A percentile compares a stretch with the other conserved stretches of the same genome.
Evolutionary conservation across 23 tunicate species (phyloP).

Genomic region (Ascidia mentula): DNA sequence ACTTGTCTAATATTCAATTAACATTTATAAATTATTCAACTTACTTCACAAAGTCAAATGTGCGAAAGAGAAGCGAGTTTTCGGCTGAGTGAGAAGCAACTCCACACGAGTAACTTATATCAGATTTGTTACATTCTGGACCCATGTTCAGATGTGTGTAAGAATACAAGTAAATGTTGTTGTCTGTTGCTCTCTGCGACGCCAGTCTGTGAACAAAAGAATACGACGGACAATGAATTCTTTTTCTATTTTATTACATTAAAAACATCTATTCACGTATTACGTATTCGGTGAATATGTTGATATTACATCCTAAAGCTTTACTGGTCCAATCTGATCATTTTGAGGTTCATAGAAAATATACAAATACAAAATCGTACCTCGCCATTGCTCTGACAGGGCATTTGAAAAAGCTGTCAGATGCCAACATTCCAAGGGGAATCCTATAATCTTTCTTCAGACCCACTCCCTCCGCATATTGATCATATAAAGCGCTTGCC

Average conservation of each 20-base stretch:
- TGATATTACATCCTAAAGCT: no score
- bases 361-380: conserved; percentile 15
- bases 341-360: no score
- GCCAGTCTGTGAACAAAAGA: background rate
- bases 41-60: background rate
- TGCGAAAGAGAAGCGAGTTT: background rate
- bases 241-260: background rate
- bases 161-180: conserved; percentile 15
- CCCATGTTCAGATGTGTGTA: conserved; percentile 29
- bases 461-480: background rate
- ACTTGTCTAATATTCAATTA: background rate
- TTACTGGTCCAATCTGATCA: no score
- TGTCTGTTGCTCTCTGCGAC: background rate
- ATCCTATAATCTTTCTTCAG: conserved; percentile 19
- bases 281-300: no score
- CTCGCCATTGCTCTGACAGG: conserved; percentile 52
- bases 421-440: conserved; percentile 19
- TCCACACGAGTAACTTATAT: background rate
- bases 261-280: background rate
- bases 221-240: no score
- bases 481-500: conserved; percentile 33
- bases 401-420: conserved; percentile 55
- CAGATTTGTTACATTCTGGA: conserved; percentile 14
- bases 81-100: background rate
- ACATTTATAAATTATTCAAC: no score